Base-by-base conservation (phyloP, 2,797 vertebrate genomes). In the Parambassis ranga region DNA sequence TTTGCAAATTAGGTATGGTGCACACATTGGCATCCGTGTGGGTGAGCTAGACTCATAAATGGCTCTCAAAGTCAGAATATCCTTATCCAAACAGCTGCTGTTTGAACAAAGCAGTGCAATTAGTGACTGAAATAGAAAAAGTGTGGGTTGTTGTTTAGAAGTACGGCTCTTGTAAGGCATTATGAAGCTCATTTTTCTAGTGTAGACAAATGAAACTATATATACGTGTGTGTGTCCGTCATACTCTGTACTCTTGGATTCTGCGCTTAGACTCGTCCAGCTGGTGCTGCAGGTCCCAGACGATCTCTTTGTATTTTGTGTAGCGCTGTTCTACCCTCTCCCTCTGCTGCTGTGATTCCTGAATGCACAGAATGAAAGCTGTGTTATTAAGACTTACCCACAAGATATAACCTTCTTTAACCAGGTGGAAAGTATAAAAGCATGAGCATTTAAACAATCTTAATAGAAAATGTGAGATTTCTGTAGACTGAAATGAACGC, bases 221-320 rank as follows among this genome's bases (percentile, higher is more conserved):
- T 57, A 14, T 49, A 15, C 36, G 38, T 24, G 49, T 43, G 52
- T 30, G 38, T 38, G 51, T 19, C 44, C 19, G 22, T 9, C 65
- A 1, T 92, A 98, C 97, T 78, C 88, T 91, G 67, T 93, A 92
- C 52, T 91, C 92, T 42, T 90, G 89, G 53, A 92, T 89, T 80
- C 81, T 90, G 33, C 87, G 86, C 61, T 92, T 96, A 79, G 92
- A 93, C 67, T 95, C 92, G 28, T 96, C 92, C 71, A 92, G 92
- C 77, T 93, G 93, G 31, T 92, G 91, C 53, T 94, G 94, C 51
- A 95, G 87, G 68, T 93, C 90, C 44, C 86, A 91, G 59, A 96
- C 89, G 5, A 93, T 91, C 75, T 94, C 91, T 81, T 91, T 94
- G 88, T 95, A 94, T 60, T 92, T 94, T n/a, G 47, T 67, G 51